Conservation (phyloP, 2,113 vertebrate species). For the Cavia porcellus region DNA sequence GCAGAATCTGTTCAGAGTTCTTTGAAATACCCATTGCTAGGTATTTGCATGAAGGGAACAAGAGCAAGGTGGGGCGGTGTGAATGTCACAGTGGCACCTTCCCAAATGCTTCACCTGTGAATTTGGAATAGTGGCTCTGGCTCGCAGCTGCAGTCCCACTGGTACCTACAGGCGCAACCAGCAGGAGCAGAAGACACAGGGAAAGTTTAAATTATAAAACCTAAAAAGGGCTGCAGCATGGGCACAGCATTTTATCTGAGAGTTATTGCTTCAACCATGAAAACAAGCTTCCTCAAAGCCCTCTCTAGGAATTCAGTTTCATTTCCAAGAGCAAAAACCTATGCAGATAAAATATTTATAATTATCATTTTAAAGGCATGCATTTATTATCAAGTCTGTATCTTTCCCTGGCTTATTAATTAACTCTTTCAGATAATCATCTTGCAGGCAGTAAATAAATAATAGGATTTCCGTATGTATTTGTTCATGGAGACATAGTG, state of each 20-base stretch:
- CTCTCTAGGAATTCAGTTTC: conserved; percentile 15
- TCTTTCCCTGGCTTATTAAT: conserved; percentile 41
- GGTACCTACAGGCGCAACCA: neutral
- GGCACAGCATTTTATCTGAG: neutral
- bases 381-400: neutral
- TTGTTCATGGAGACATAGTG: neutral
- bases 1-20: neutral
- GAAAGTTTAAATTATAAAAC: neutral
- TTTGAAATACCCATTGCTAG: neutral
- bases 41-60: neutral
- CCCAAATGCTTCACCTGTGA: neutral
- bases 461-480: neutral
- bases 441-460: neutral
- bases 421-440: neutral
- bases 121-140: neutral
- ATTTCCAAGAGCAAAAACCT: neutral
- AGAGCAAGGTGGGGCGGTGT: neutral
- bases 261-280: conserved; percentile 18
- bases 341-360: conserved; percentile 9
- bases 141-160: neutral
- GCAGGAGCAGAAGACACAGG: neutral
- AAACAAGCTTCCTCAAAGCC: conserved; percentile 15
- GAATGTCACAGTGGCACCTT: accelerated
- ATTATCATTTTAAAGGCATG: neutral
- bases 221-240: neutral